Percentiles rank a stretch among this genome's conserved stretches.
These are phyloP conservation scores for Gambusia holbrooki DNA, from an alignment of 2,113 vertebrate genomes.

Conservation along the genomic window DNA sequence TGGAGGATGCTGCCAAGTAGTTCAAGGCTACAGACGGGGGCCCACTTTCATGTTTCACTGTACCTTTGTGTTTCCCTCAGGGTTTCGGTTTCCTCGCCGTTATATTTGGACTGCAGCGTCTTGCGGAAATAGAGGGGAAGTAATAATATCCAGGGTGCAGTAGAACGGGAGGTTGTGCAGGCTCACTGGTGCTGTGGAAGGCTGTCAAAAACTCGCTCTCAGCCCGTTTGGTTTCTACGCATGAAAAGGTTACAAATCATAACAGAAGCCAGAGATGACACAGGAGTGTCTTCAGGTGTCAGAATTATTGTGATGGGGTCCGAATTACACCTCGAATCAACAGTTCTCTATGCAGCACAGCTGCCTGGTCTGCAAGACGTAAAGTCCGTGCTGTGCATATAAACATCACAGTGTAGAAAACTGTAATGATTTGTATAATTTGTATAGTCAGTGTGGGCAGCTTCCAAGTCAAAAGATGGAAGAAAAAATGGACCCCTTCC, in stretches of 20 bases:
- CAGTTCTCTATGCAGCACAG: not conserved
- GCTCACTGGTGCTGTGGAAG: not conserved
- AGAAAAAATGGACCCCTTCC: not conserved
- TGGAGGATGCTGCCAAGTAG: constrained; percentile 6
- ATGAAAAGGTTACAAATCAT: not conserved
- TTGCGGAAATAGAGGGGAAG: not conserved
- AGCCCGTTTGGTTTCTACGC: not conserved
- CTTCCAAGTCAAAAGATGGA: not conserved
- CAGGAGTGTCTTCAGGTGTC: not conserved
- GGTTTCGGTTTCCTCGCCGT: not conserved
- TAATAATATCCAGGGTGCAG: not conserved
- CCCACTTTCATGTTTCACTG: not conserved
- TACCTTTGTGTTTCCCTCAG: not conserved
- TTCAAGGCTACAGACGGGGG: not conserved
- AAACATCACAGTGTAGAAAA: not conserved
- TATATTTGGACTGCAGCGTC: not conserved
- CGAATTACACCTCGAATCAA: not conserved
- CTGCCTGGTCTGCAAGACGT: not conserved
- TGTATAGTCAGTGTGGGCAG: not conserved
- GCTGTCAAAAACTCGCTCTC: not conserved
- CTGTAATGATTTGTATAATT: not conserved
- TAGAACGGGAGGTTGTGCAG: not conserved
- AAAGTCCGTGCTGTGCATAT: not conserved
- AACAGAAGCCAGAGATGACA: constrained; percentile 4
- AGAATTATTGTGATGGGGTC: too few relatives aligned